These are phyloP conservation scores for Drosophila macrospina DNA, from an alignment of 2,888 invertebrate genomes.

Conservation along the genomic window DNA sequence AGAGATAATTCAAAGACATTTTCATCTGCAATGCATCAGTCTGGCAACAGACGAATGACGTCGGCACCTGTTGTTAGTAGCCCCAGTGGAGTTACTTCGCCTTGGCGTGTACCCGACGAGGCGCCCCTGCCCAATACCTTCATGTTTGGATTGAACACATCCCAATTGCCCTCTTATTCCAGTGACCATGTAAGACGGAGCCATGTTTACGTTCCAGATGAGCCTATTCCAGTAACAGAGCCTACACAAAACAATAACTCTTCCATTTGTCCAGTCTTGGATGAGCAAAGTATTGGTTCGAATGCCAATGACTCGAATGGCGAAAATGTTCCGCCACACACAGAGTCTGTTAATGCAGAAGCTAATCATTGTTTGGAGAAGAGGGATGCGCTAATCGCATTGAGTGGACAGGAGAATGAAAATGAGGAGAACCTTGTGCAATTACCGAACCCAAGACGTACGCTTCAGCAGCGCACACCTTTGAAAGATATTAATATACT, in stretches of 20 bases:
- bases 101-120: conserved; percentile 83
- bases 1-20: conserved; percentile 14
- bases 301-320: conserved; percentile 76
- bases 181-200: conserved; percentile 78
- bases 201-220: conserved; percentile 63
- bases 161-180: conserved; percentile 83
- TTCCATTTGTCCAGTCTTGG: background rate
- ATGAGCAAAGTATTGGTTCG: conserved; percentile 3
- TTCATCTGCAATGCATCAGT: conserved; percentile 63
- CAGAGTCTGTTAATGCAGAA: background rate
- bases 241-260: conserved; percentile 1
- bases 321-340: conserved; percentile 79
- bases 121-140: conserved; percentile 77
- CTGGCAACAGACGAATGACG: background rate
- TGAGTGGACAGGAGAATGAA: conserved; percentile 46
- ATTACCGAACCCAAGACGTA: conserved; percentile 73
- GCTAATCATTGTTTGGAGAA: background rate
- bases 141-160: conserved; percentile 76
- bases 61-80: background rate
- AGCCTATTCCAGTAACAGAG: background rate
- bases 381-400: background rate
- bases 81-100: conserved; percentile 62
- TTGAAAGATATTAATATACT: conserved; percentile 82
- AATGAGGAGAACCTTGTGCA: conserved; percentile 64
- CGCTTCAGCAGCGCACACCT: conserved; percentile 74